Base-by-base conservation (phyloP, 1,140 invertebrate genomes). In the Pogonus chalceus region DNA sequence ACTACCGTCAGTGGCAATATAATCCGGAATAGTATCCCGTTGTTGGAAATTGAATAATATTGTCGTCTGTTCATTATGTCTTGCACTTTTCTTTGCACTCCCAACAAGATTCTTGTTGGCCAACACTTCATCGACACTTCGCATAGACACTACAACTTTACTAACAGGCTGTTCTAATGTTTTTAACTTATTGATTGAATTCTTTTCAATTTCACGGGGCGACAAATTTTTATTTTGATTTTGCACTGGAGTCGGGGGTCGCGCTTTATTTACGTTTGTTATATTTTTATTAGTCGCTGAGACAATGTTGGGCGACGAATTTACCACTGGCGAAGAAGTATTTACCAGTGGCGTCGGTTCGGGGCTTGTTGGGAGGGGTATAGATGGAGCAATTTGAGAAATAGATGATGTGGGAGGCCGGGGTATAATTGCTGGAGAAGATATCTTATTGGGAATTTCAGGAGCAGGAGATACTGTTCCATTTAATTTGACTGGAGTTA, bases 11-110 rank as follows among this genome's bases (percentile, higher is more conserved):
- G 91, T 90, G 69, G 90, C 86, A 66, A 92, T 89, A 71, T 92
- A 91, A 77, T 91, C 87, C 47, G 90, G 89, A 58, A 91, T 87
- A 60, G 87, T 84, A 67, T 87, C 87, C 60, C 85, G 79, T 67
- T 80, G 78, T 58, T 83, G 87, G 71, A 92, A 93, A 72, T 92
- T 90, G 70, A 92, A 92, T 47, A 92, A 87, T 71, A 90, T 84
- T 9, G 85, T 83, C 59, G 62, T 69, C 35, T 88, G 68, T 76
- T 74, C 62, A 65, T 62, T 58, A 55, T 63, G 57, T 3, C 58
- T 64, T 52, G 57, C 56, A 49, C 62, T 63, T 56, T 58, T 58
- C 56, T 55, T 65, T 49, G 53, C 43, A 52, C 39, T 59, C 59
- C 54, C 57, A 66, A 66, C 46, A 54, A 62, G 64, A 66, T 48